Base-by-base conservation (phyloP, 2,888 invertebrate species). In the Zaprionus obscuricornis region DNA sequence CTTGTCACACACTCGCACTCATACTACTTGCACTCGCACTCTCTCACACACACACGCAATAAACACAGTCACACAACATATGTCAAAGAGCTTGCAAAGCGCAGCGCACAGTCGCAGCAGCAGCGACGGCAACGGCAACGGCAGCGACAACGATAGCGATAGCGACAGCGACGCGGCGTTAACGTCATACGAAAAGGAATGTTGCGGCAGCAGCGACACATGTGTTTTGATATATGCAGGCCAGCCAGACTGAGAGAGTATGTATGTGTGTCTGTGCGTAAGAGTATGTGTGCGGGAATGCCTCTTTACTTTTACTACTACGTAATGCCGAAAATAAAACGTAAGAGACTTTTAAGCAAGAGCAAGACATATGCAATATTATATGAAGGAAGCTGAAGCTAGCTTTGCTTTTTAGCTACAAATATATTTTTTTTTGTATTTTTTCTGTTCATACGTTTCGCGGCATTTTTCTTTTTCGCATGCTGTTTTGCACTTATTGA, bases 271-370 rank as follows among this genome's bases (percentile, higher is more conserved):
- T 54, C 34, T 45, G 24, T 57, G 59, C 43, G n/a, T 51, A 49
- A 46, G 42, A 65, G 56, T 70, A 46, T 62, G 58, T 72, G 49
- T 57, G 39, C 45, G 73, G 86, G 86, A 85, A 79, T 78, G 81
- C 83, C 79, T 56, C 62, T 43, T 66, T 46, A 71, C 56, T 54
- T 79, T 76, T 71, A 81, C 86, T 71, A 81, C 86, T 72, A 86
- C 84, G 85, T 84, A 85, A 79, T 59, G 70, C 49, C 64, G 10
- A 1, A 33, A 22, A 22, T 16, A 11, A 36, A 55, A 73, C 62
- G 74, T 60, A 52, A 74, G 7, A 22, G 22, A 22, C 4, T 7
- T 7, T 7, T 6, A 22, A 4, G 22, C 22, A 4, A 22, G 55
- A 37, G 13, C 31, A 42, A 51, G 51, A 42, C 54, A 65, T 76